phyloP scores from a whole-genome alignment of 2,113 vertebrate genomes.

The Heterotis niloticus region DNA sequence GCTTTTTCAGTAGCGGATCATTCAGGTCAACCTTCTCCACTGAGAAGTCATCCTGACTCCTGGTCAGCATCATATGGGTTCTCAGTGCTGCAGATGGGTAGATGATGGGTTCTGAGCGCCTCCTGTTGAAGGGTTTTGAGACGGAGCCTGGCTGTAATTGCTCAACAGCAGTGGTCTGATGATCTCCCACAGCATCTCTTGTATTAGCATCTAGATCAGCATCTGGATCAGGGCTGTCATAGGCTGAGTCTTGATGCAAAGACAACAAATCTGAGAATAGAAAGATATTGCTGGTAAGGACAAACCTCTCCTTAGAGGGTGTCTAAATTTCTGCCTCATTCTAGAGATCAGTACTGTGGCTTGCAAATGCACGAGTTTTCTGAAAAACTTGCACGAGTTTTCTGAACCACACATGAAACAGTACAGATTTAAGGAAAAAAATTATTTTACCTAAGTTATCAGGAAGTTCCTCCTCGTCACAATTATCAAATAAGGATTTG shows the following conservation, averaged over 20 bases:
- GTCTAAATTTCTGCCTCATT: neutral
- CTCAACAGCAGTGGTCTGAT: neutral
- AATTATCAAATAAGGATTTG: conserved; percentile 39
- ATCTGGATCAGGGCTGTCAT: conserved; percentile 74
- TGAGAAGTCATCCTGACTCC: conserved; percentile 63
- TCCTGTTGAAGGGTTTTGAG: conserved; percentile 53
- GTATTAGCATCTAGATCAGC: conserved; percentile 41
- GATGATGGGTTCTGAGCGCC: conserved; percentile 71
- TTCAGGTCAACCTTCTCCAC: conserved; percentile 35
- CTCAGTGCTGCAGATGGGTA: conserved; percentile 38
- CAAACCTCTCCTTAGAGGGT: neutral
- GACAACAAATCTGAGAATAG: conserved; percentile 58
- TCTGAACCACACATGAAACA: neutral
- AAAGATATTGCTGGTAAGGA: neutral
- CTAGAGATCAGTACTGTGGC: neutral
- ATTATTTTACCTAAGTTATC: conserved; percentile 65
- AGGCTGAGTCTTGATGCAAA: conserved; percentile 72
- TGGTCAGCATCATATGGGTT: conserved; percentile 57
- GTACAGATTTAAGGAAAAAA: neutral
- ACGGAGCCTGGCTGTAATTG: neutral
- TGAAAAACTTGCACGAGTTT: neutral
- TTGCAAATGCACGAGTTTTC: neutral
- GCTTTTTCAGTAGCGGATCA: conserved; percentile 44
- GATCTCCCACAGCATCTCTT: conserved; percentile 14
- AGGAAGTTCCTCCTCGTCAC: conserved; percentile 59